Conservation (phyloP, 2,113 vertebrate genomes). For the Craseonycteris thonglongyai region DNA sequence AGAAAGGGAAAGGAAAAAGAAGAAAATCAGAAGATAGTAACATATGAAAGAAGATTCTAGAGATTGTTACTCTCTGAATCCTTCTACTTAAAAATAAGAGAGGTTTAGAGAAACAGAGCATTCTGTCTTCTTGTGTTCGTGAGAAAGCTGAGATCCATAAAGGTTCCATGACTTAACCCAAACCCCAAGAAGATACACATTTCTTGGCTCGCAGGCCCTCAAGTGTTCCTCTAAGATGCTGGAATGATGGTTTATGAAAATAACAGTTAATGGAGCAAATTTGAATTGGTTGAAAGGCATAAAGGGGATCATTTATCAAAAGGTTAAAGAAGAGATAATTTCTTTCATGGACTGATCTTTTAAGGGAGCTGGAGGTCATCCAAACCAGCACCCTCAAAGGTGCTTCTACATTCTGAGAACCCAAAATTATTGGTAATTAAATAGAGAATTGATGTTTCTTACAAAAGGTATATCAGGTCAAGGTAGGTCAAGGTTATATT, state of each 20-base stretch:
- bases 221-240: not conserved
- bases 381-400: not conserved
- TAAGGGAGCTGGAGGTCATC: not conserved
- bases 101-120: not conserved
- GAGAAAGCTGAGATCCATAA: not conserved
- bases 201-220: not conserved
- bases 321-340: not conserved
- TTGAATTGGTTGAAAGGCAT: not conserved
- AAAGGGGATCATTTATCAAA: not conserved
- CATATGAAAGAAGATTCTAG: not conserved
- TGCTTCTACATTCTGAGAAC: conserved; percentile 4
- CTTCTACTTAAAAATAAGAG: not conserved
- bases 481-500: not conserved
- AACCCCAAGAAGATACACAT: not conserved
- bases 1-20: not conserved
- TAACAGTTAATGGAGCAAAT: not conserved
- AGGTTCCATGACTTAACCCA: not conserved
- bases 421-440: not conserved
- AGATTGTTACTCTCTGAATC: not conserved
- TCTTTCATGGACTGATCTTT: not conserved
- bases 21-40: not conserved
- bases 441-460: not conserved
- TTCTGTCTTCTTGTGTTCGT: not conserved
- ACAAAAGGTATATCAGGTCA: not conserved
- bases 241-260: not conserved